phyloP scores from a whole-genome alignment of 92 coral and sea anemone genomes.

The Diadumene lineata region DNA sequence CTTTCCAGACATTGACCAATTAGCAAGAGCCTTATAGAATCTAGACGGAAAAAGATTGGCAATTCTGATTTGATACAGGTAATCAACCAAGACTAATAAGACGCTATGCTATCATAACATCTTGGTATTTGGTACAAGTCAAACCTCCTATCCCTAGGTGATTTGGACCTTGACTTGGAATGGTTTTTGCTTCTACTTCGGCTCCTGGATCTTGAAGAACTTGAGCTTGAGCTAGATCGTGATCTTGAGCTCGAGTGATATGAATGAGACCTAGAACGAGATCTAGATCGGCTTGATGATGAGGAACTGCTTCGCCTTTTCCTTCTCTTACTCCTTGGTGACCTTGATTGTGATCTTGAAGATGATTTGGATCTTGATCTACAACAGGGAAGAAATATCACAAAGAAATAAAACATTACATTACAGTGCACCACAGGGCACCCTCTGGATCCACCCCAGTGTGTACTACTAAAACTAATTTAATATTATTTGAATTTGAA shows the following conservation, averaged over 20 bases:
- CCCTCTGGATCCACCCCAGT: too few species aligned
- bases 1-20: too few species aligned
- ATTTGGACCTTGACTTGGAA: slow-evolving; percentile 64
- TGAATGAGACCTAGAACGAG: slow-evolving; percentile 37
- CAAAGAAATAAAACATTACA: too few species aligned
- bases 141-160: slow-evolving; percentile 45
- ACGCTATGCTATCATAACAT: not conserved
- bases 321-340: slow-evolving; percentile 47
- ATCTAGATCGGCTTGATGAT: slow-evolving; percentile 30
- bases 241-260: slow-evolving; percentile 68
- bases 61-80: too few species aligned
- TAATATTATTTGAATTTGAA: too few species aligned
- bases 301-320: slow-evolving; percentile 37
- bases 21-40: too few species aligned
- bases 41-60: too few species aligned
- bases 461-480: too few species aligned
- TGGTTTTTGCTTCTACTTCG: slow-evolving; percentile 45
- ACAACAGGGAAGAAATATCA: slow-evolving; percentile 5
- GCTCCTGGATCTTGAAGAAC: slow-evolving; percentile 52
- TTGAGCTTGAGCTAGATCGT: slow-evolving; percentile 35
- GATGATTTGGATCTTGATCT: slow-evolving; percentile 5
- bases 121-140: slow-evolving; percentile 16
- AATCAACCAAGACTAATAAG: too few species aligned
- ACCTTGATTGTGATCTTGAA: slow-evolving; percentile 73
- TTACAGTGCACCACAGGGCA: too few species aligned